phyloP scores from a whole-genome alignment of 2,888 invertebrate genomes.

The Campoplex capitator region DNA sequence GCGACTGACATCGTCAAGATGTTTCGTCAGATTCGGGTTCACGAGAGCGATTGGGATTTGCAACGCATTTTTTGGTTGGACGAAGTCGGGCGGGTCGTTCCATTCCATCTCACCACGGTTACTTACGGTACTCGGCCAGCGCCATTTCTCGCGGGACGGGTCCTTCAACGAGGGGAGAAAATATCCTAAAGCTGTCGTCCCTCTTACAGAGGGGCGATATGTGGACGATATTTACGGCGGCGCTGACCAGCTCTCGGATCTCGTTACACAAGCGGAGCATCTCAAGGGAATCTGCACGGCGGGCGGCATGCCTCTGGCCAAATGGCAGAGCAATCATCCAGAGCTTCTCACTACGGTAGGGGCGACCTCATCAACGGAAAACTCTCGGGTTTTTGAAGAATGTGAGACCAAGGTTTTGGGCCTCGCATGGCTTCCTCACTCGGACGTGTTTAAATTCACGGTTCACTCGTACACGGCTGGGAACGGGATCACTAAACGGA shows the following conservation, averaged over 20 bases:
- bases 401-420: not conserved
- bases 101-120: constrained; percentile 56
- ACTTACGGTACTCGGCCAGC: constrained; percentile 54
- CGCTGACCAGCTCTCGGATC: constrained; percentile 27
- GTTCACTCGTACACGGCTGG: too few species aligned
- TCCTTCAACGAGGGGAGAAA: not conserved
- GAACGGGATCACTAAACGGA: not conserved
- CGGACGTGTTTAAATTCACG: not conserved
- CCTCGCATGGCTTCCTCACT: not conserved
- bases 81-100: not conserved
- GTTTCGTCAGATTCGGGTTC: constrained; percentile 63
- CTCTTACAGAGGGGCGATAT: constrained; percentile 51
- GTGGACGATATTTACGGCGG: constrained; percentile 66
- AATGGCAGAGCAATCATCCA: constrained; percentile 43
- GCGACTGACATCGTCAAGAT: constrained; percentile 56
- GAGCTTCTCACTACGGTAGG: not conserved
- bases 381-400: constrained; percentile 40
- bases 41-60: constrained; percentile 53
- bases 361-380: not conserved
- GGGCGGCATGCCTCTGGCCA: constrained; percentile 54
- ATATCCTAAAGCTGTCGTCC: too few species aligned
- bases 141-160: constrained; percentile 52
- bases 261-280: not conserved
- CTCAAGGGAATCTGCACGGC: constrained; percentile 28
- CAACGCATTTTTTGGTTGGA: constrained; percentile 61